Percentiles rank a stretch among this genome's conserved stretches.
These are phyloP conservation scores for Acanthaster planci DNA, from an alignment of 35 echinoderm and acorn worm genomes.

Conservation along the genomic window DNA sequence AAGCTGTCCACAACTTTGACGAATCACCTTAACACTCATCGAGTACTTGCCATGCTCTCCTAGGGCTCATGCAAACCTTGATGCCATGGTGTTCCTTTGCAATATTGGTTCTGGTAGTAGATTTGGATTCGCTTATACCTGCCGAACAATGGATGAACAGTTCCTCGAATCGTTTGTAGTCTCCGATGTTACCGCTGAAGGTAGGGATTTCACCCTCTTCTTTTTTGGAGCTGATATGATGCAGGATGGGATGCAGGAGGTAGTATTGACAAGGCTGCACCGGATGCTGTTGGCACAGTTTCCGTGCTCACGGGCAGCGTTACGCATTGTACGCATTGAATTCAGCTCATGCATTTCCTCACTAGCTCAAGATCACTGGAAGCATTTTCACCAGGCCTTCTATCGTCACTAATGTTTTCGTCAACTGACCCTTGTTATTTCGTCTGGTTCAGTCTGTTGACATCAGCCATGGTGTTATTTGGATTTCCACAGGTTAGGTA, in stretches of 20 bases:
- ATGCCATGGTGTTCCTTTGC: constrained; percentile 47
- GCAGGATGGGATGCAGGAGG: background rate
- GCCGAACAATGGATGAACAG: constrained; percentile 55
- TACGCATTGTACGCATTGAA: too few species aligned
- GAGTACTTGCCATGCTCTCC: constrained; percentile 56
- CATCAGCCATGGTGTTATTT: too few species aligned
- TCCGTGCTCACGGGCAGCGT: too few species aligned
- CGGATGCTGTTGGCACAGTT: background rate
- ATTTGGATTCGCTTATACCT: constrained; percentile 45
- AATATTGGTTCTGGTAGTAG: constrained; percentile 64
- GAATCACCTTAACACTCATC: constrained; percentile 59
- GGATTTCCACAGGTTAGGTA: too few species aligned
- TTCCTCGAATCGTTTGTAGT: constrained; percentile 56
- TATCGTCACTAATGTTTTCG: constrained; percentile 43
- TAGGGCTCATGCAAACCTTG: constrained; percentile 43
- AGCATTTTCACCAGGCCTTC: constrained; percentile 16
- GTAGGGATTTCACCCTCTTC: constrained; percentile 66
- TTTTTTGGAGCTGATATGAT: constrained; percentile 40
- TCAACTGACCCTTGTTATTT: constrained; percentile 64
- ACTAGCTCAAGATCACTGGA: constrained; percentile 24
- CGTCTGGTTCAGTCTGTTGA: constrained; percentile 40
- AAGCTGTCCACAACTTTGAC: constrained; percentile 59
- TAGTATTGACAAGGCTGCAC: background rate
- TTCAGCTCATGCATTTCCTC: constrained; percentile 18
- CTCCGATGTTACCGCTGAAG: constrained; percentile 61